These are phyloP conservation scores for Eurytoma californica DNA, from an alignment of 2,888 invertebrate genomes.

Conservation along the genomic window DNA sequence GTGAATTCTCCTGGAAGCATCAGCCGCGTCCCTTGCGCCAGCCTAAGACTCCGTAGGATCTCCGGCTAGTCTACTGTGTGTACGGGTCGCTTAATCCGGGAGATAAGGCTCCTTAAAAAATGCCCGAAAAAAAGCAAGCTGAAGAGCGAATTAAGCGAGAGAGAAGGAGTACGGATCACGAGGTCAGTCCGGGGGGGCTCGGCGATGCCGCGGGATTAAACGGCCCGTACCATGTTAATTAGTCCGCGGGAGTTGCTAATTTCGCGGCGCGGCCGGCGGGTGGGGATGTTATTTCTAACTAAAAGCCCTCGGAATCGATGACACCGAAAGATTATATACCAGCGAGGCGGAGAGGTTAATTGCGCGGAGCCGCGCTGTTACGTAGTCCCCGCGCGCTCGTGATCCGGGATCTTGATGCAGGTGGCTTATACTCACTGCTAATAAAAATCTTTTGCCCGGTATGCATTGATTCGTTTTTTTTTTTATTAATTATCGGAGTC, in stretches of 20 bases:
- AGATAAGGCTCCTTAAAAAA: constrained; percentile 21
- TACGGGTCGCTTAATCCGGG: constrained; percentile 16
- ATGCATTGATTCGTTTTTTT: too few relatives aligned
- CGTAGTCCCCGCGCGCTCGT: too few relatives aligned
- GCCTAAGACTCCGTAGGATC: too few relatives aligned
- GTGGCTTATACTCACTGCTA: too few relatives aligned
- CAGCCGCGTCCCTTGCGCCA: too few relatives aligned
- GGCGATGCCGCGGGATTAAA: constrained; percentile 32
- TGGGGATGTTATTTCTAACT: constrained; percentile 36
- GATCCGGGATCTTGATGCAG: too few relatives aligned
- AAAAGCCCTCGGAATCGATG: constrained; percentile 43
- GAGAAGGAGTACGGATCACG: background rate
- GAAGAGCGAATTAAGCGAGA: background rate
- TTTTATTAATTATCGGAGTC: too few relatives aligned
- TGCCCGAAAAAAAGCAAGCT: background rate
- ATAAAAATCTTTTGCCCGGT: too few relatives aligned
- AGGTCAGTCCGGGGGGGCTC: constrained; percentile 2
- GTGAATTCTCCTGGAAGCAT: too few relatives aligned
- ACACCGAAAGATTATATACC: constrained; percentile 52
- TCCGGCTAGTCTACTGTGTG: background rate
- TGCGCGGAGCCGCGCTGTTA: constrained; percentile 30
- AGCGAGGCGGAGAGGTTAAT: constrained; percentile 42
- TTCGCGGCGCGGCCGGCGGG: background rate
- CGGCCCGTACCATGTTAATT: constrained; percentile 50
- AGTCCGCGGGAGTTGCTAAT: constrained; percentile 48